phyloP scores from a whole-genome alignment of 2,113 vertebrate species.

The Phylloscopus whistleri region DNA sequence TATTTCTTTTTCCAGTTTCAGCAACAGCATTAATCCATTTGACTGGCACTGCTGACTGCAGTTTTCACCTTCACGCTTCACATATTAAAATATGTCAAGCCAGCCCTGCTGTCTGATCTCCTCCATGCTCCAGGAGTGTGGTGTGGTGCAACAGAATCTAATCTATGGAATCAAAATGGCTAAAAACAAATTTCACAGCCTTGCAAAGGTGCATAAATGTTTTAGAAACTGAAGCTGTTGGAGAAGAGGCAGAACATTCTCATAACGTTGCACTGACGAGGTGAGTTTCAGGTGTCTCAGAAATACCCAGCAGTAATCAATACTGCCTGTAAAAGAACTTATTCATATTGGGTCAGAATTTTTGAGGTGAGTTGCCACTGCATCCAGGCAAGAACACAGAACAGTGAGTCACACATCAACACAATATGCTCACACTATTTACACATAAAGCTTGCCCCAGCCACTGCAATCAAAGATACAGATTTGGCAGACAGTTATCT shows the following conservation, averaged over 20 bases:
- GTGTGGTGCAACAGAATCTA: conserved; percentile 11
- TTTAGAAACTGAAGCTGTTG: conserved; percentile 2
- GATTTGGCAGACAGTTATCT: not conserved
- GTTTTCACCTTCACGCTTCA: not conserved
- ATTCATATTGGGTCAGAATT: not conserved
- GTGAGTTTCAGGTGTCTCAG: not conserved
- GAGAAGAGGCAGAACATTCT: conserved; percentile 8
- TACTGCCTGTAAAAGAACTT: not conserved
- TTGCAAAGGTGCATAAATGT: not conserved
- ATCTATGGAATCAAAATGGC: conserved; percentile 43
- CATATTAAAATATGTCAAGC: not conserved
- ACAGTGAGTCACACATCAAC: not conserved
- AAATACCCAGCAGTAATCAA: not conserved
- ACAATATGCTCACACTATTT: not conserved
- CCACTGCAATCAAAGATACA: not conserved
- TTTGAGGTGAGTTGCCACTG: not conserved
- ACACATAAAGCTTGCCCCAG: not conserved
- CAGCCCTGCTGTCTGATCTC: not conserved
- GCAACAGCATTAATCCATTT: not conserved
- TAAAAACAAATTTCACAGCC: conserved; percentile 37
- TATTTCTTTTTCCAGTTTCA: not conserved
- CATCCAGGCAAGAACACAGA: not conserved
- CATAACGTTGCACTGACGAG: not conserved
- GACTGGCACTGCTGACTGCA: not conserved
- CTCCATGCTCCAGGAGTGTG: not conserved